Base-by-base conservation (phyloP, 2,113 vertebrate species). In the Dryoscopus gambensis region DNA sequence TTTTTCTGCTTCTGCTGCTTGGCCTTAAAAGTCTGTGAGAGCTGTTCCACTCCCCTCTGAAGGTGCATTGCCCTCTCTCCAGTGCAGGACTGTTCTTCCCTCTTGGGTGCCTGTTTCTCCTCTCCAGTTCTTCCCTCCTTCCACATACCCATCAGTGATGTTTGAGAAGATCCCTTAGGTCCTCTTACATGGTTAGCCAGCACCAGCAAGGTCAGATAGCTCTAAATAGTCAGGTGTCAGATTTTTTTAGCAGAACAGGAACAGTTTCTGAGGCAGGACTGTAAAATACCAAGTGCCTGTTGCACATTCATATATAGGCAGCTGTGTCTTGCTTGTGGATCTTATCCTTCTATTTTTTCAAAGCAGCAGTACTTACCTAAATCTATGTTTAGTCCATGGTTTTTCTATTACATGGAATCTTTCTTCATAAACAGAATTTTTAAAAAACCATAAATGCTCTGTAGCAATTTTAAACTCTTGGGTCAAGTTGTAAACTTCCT, bases 261-360 rank as follows among this genome's bases (percentile, higher is more conserved):
- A 3, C 14, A 13, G 28, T 56, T 81, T 55, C 42, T 53, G 84
- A 70, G 69, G 52, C n/a, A 15, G 55, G 37, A 22, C 25, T 62
- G 11, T 42, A 8, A 71, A 91, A 50, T 14, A n/a, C 67, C 22
- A 33, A 11, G 33, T 53, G 13, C 17, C 47, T 84, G 39, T 60
- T 90, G n/a, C 11, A 11, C 0, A 0, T 56, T 60, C 0, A 0
- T 35, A 2, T 21, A 3, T 7, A 52, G 40, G 39, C 14, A 59
- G 8, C 31, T 73, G 37, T 39, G 12, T 4, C 0, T 31, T 79
- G 15, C 57, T 60, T 79, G 39, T n/a, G 13, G 49, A 19, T 83
- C 64, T 92, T 47, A 8, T 25, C 21, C 13, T 62, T 56, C 24
- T 11, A 20, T 10, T 14, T 44, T 71, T 89, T 37, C 27, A 71